A percentile compares a stretch with the other conserved stretches of the same genome.
Conservation (phyloP, 2,113 vertebrate species). For the Scomber colias region DNA sequence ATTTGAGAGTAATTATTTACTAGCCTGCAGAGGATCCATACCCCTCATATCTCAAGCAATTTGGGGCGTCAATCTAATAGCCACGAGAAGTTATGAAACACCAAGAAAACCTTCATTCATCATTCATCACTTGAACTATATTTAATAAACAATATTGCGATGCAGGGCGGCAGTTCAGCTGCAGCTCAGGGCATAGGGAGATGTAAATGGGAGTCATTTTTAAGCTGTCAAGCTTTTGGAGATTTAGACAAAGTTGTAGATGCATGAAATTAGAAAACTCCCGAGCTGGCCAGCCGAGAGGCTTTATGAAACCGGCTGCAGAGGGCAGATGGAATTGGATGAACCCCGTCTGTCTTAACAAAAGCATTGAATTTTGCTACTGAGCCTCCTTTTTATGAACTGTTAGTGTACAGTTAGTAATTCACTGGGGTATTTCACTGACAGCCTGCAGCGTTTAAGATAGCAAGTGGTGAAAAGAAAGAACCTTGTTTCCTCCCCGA, state of each 20-base stretch:
- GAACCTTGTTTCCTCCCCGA: not conserved
- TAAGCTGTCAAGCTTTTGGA: constrained; percentile 54
- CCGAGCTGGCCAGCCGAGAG: constrained; percentile 15
- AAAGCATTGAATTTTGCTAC: constrained; percentile 8
- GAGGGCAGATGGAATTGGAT: constrained; percentile 37
- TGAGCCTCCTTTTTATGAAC: constrained; percentile 16
- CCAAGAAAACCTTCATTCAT: constrained; percentile 48
- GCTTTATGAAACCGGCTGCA: constrained; percentile 11
- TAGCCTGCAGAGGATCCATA: constrained; percentile 21
- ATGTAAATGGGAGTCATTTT: constrained; percentile 68
- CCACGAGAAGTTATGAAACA: constrained; percentile 62
- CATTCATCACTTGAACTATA: constrained; percentile 55
- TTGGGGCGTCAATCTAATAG: constrained; percentile 60
- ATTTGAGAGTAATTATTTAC: constrained; percentile 62
- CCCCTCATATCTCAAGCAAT: constrained; percentile 45
- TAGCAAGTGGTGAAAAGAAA: constrained; percentile 42
- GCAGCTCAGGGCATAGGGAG: constrained; percentile 34
- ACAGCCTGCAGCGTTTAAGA: constrained; percentile 56
- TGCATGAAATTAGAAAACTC: constrained; percentile 71
- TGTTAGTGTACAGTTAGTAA: constrained; percentile 39
- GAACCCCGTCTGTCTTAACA: constrained; percentile 23
- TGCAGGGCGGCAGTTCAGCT: constrained; percentile 8
- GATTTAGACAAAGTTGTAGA: constrained; percentile 66
- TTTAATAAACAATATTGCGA: constrained; percentile 74
- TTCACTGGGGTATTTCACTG: constrained; percentile 32